Evolutionary conservation across 2,113 vertebrate species (phyloP), one percentile per base, ranked within the genome.

Genomic region (Chunga burmeisteri): DNA sequence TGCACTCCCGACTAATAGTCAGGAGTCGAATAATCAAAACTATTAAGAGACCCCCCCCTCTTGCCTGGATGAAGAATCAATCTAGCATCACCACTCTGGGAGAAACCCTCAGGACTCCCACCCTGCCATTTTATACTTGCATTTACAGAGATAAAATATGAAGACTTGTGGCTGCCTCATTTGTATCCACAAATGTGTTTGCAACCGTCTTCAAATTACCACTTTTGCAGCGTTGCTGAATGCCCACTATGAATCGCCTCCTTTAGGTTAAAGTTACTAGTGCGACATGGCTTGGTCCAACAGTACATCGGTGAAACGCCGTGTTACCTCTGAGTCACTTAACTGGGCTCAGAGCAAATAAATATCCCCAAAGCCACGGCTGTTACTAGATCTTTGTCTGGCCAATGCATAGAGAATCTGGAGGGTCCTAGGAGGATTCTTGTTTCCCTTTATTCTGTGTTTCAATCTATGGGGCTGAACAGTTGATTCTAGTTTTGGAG

Each of bases 361-460:
- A 94, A 92, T 81, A 88, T 84, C 95, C 92, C 65, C 34, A 29
- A 86, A 93, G 86, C 93, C 95, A 58, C 93, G 94, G 93, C 81
- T 94, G 53, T 79, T 96, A 81, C 97, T 98, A 96, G 97, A 92
- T 98, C 96, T 96, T 86, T 97, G 93, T 94, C 97, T 98, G 96
- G 94, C 96, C 89, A 84, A 82, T 42, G 74, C 68, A 23, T 26
- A 87, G 74, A 95, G 86, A 95, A 82, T 70, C 93, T 68, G 44
- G 88, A 95, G 75, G 89, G 52, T 88, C 96, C 80, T 90, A n/a
- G n/a, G 94, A 94, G 92, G 47, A 78, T 42, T 94, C 67, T 61
- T 85, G 44, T 13, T 71, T 13, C 4, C 32, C 44, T 22, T 61
- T 53, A 46, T 36, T 92, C 61, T 96, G 36, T 80, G 42, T 95